These are phyloP conservation scores for Myrmophylax atrothorax DNA, from an alignment of 2,113 vertebrate species.

Conservation along the genomic window DNA sequence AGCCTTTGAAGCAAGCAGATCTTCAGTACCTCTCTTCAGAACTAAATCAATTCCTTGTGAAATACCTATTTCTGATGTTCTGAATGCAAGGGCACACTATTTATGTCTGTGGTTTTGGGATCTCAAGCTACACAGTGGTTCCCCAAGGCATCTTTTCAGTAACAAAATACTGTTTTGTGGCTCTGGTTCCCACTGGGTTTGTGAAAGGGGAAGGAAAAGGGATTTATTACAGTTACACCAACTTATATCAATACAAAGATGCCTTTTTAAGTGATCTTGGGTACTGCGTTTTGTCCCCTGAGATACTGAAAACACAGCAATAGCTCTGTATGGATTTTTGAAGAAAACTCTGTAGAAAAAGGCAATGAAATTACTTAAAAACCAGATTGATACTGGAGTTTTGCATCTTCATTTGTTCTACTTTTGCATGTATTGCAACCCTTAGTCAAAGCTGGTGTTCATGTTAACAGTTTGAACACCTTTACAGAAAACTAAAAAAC, in stretches of 20 bases:
- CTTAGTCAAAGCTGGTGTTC: not conserved
- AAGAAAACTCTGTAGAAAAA: not conserved
- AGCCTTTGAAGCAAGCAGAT: not conserved
- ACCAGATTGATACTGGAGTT: not conserved
- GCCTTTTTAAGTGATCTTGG: not conserved
- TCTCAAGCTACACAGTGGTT: rapidly evolving
- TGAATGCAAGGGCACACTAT: not conserved
- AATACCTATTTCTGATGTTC: not conserved
- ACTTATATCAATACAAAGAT: not conserved
- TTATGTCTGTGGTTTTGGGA: not conserved
- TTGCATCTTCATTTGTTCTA: not conserved
- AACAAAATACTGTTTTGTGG: not conserved
- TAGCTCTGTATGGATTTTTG: not conserved
- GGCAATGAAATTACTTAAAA: not conserved
- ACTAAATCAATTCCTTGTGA: not conserved
- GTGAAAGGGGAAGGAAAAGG: not conserved
- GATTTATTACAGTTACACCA: not conserved
- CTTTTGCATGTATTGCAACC: not conserved
- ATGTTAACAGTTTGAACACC: not conserved
- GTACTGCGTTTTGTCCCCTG: not conserved
- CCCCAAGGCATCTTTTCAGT: not conserved
- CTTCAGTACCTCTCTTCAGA: not conserved
- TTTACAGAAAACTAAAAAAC: not conserved
- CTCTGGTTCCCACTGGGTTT: not conserved
- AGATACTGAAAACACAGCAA: not conserved